Evolutionary conservation across 2,797 vertebrate species (phyloP).

Genomic region (Sebastes umbrosus): DNA sequence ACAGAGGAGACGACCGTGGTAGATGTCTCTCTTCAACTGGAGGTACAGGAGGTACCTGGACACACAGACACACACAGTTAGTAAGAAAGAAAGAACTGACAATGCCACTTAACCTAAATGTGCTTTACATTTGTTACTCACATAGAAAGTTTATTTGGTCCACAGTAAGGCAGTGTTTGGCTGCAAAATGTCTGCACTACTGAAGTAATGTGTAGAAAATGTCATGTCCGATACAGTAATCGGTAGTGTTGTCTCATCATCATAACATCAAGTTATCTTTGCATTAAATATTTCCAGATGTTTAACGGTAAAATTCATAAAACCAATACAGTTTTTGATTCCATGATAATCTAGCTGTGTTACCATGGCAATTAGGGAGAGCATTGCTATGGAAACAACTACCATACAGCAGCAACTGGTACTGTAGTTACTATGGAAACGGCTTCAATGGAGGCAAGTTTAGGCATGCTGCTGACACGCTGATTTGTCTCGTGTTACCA

Average conservation of each 20-base stretch:
- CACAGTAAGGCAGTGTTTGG: neutral
- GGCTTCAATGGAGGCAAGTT: slow-evolving; percentile 17
- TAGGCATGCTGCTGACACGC: slow-evolving; percentile 23
- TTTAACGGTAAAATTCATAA: neutral
- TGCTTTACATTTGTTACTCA: neutral
- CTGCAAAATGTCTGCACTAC: neutral
- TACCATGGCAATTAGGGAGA: slow-evolving; percentile 19
- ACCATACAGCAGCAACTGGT: slow-evolving; percentile 4
- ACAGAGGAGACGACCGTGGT: slow-evolving; percentile 95
- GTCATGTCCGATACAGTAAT: neutral
- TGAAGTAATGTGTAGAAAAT: no score
- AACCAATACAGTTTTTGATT: neutral
- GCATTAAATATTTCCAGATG: neutral
- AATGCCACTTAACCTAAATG: neutral
- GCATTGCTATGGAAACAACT: slow-evolving; percentile 34
- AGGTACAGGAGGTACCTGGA: slow-evolving; percentile 95
- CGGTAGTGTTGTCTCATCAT: neutral
- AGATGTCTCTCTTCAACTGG: slow-evolving; percentile 96
- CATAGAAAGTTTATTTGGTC: neutral
- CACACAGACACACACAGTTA: slow-evolving; percentile 14
- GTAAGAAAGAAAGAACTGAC: neutral
- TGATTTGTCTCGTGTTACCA: slow-evolving; percentile 26
- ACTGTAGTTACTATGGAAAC: slow-evolving; percentile 61
- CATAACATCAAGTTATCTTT: neutral
- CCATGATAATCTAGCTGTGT: neutral